Percentiles rank a stretch among this genome's conserved stretches.
phyloP scores from a whole-genome alignment of 2,888 invertebrate genomes.

The Abrostola triplasia region DNA sequence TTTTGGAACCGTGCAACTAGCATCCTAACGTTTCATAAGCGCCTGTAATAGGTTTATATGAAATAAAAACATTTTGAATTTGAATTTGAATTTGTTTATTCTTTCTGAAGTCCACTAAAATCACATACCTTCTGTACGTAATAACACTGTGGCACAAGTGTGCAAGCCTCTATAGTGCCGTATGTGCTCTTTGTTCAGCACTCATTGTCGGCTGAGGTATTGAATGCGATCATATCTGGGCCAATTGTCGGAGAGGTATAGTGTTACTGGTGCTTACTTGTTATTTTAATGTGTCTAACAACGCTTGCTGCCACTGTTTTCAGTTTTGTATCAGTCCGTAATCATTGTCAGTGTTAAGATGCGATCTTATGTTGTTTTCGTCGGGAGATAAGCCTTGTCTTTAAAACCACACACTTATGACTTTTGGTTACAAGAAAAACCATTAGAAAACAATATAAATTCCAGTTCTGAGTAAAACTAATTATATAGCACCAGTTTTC shows the following conservation, averaged over 20 bases:
- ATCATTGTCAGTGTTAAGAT: neutral
- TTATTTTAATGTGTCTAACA: conserved; percentile 5
- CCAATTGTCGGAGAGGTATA: conserved; percentile 25
- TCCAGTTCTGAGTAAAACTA: neutral
- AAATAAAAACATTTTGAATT: no score
- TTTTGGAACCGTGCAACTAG: no score
- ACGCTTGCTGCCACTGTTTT: neutral
- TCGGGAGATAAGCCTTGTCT: neutral
- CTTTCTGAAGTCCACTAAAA: neutral
- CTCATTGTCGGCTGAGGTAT: conserved; percentile 26
- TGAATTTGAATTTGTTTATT: neutral
- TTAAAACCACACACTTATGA: neutral
- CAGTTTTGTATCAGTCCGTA: neutral
- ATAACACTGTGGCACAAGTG: neutral
- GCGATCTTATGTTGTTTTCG: neutral
- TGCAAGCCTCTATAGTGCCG: conserved; percentile 21
- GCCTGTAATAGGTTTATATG: no score
- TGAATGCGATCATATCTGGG: conserved; percentile 34
- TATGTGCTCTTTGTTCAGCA: conserved; percentile 37
- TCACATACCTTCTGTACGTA: conserved; percentile 9
- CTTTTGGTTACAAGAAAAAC: neutral
- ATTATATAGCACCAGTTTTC: neutral
- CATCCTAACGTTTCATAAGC: no score
- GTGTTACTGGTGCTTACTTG: conserved; percentile 10
- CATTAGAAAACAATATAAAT: neutral